A percentile compares a stretch with the other conserved stretches of the same genome.
Conservation (phyloP, 2,797 vertebrate species). For the Silurus aristotelis region DNA sequence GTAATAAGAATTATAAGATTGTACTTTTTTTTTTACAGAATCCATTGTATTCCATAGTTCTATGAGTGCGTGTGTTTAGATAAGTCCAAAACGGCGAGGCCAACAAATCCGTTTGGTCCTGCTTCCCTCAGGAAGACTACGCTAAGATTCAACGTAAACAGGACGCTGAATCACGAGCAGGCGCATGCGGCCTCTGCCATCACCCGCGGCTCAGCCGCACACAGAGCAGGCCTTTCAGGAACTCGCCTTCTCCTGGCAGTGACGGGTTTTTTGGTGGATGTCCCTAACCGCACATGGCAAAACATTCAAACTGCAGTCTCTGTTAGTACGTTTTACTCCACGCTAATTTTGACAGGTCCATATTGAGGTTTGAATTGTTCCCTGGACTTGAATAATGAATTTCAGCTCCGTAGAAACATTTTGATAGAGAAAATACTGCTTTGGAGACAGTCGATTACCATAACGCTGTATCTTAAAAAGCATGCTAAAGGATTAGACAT, state of each 20-base stretch:
- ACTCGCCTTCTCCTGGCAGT: slow-evolving; percentile 1
- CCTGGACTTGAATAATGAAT: neutral
- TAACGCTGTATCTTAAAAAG: neutral
- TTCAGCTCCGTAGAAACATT: neutral
- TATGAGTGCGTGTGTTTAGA: slow-evolving; percentile 6
- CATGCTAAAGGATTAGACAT: neutral
- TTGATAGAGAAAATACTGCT: neutral
- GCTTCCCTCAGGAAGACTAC: slow-evolving; percentile 55
- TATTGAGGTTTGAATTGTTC: slow-evolving; percentile 3
- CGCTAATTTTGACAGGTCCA: slow-evolving; percentile 18
- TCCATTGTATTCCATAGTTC: neutral
- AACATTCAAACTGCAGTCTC: slow-evolving; percentile 22
- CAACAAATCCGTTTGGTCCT: slow-evolving; percentile 32
- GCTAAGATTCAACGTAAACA: slow-evolving; percentile 56
- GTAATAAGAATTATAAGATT: neutral
- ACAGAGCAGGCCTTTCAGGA: slow-evolving; percentile 33
- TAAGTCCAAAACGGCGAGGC: slow-evolving; percentile 22
- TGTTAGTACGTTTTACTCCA: slow-evolving; percentile 11
- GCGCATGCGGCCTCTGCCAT: slow-evolving; percentile 39
- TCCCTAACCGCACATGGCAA: slow-evolving; percentile 13
- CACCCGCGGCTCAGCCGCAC: slow-evolving; percentile 38
- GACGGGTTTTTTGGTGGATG: slow-evolving; percentile 11
- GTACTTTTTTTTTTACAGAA: neutral
- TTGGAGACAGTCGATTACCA: neutral
- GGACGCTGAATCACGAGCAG: slow-evolving; percentile 52